A percentile compares a stretch with the other conserved stretches of the same genome.
phyloP scores from a whole-genome alignment of 2,888 invertebrate genomes.

The Temnothorax ravouxi region DNA sequence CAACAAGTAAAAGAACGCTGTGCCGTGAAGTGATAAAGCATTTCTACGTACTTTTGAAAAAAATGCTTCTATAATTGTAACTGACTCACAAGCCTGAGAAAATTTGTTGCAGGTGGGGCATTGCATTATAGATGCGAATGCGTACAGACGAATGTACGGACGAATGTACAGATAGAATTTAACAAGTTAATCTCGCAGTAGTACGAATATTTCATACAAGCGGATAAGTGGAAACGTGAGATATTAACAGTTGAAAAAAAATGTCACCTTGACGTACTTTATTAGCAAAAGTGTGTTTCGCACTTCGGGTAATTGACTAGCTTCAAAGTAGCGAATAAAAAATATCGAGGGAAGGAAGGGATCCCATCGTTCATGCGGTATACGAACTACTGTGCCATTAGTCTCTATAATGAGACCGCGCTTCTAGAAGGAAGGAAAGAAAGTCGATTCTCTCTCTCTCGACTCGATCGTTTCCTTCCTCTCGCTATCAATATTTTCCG shows the following conservation, averaged over 20 bases:
- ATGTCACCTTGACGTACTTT: slow-evolving; percentile 1
- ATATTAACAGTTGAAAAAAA: slow-evolving; percentile 16
- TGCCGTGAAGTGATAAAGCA: neutral
- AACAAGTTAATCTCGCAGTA: neutral
- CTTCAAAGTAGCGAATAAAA: neutral
- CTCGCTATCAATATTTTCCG: slow-evolving; percentile 48
- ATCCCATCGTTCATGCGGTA: slow-evolving; percentile 20
- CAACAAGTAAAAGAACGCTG: slow-evolving; percentile 53
- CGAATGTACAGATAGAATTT: neutral
- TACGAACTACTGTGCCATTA: slow-evolving; percentile 37
- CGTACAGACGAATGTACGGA: neutral
- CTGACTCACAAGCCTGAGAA: neutral
- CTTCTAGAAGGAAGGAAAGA: neutral
- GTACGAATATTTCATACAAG: neutral
- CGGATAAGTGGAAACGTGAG: neutral
- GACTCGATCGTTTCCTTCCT: slow-evolving; percentile 27
- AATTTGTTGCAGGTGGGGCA: neutral
- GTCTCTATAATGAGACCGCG: slow-evolving; percentile 45
- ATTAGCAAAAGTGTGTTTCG: slow-evolving; percentile 16
- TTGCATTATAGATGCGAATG: neutral
- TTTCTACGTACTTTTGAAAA: slow-evolving; percentile 14
- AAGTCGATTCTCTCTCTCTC: slow-evolving; percentile 34
- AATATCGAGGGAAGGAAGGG: slow-evolving; percentile 5
- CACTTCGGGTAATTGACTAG: neutral
- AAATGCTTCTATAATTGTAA: slow-evolving; percentile 45